Base-by-base conservation (phyloP, 1,140 invertebrate genomes). In the Calliphora vicina region DNA sequence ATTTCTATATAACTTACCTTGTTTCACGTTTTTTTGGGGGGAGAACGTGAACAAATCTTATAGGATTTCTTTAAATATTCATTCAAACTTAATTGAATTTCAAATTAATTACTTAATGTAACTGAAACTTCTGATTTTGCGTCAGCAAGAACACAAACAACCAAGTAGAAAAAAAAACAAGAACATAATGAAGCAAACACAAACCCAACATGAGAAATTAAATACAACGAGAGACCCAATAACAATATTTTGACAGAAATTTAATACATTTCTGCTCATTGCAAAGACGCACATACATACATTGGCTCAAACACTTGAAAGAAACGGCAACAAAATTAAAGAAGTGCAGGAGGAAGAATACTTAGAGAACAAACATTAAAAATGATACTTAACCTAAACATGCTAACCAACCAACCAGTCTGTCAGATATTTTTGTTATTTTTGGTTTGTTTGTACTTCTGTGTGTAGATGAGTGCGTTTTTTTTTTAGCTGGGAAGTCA, bases 61-160 rank as follows among this genome's bases (percentile, higher is more conserved):
- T 73, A 73, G 23, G 71, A 73, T 73, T 73, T 73, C 71, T 73
- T 73, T 73, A 71, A 71, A 71, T 71, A 12, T 23, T 25, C n/a
- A 71, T 27, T 27, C 26, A 26, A 27, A 6, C 25, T 73, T 73
- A 73, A 26, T 73, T 73, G 71, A 25, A 73, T 73, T 73, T 73
- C 71, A 73, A 73, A 25, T 73, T 73, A 73, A 73, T 73, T 73
- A 73, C 71, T 27, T 73, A 73, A 73, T 73, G 71, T 73, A 73
- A 73, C 23, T 73, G 71, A 73, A 73, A 73, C 71, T 73, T 71
- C 23, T 25, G 8, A 20, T 67, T 9, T 26, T 72, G 6, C 71
- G 61, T 23, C 23, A 73, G 2, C 26, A 73, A 73, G 25, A 27
- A 15, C 17, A 17, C 12, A 43, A 43, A 43, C 5, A 43, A 6